phyloP scores from a whole-genome alignment of 2,113 vertebrate species.

The Leptobrachium leishanense region DNA sequence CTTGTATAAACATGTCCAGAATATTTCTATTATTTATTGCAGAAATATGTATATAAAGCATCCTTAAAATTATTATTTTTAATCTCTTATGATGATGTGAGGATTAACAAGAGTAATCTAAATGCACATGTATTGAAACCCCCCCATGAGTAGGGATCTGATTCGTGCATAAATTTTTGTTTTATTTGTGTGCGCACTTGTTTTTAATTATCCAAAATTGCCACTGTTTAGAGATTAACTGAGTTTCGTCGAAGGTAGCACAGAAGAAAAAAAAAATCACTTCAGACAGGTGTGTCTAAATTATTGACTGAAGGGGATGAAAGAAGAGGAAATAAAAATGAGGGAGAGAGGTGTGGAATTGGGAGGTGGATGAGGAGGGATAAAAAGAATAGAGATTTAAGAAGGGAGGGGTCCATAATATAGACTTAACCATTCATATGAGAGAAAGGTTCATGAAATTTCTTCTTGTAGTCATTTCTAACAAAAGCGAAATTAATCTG shows the following conservation, averaged over 20 bases:
- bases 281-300: conserved; percentile 43
- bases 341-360: conserved; percentile 34
- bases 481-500: too few species aligned
- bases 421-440: conserved; percentile 17
- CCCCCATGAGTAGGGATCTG: too few species aligned
- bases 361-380: conserved; percentile 33
- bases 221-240: conserved; percentile 17
- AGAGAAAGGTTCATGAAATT: too few species aligned
- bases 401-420: conserved; percentile 33
- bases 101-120: too few species aligned
- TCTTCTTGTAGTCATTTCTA: too few species aligned
- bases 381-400: conserved; percentile 29
- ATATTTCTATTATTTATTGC: too few species aligned
- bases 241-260: not conserved
- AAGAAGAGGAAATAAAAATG: conserved; percentile 43
- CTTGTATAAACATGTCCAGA: too few species aligned
- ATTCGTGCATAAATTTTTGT: not conserved
- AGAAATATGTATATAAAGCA: too few species aligned
- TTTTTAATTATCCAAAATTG: conserved; percentile 29
- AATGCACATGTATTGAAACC: too few species aligned
- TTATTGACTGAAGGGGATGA: conserved; percentile 45
- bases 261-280: conserved; percentile 6
- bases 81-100: too few species aligned
- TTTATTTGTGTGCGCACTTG: conserved; percentile 1
- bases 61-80: too few species aligned